Percentiles rank a stretch among this genome's conserved stretches.
These are phyloP conservation scores for Apodemia duryi DNA, from an alignment of 2,888 invertebrate genomes.

Conservation along the genomic window DNA sequence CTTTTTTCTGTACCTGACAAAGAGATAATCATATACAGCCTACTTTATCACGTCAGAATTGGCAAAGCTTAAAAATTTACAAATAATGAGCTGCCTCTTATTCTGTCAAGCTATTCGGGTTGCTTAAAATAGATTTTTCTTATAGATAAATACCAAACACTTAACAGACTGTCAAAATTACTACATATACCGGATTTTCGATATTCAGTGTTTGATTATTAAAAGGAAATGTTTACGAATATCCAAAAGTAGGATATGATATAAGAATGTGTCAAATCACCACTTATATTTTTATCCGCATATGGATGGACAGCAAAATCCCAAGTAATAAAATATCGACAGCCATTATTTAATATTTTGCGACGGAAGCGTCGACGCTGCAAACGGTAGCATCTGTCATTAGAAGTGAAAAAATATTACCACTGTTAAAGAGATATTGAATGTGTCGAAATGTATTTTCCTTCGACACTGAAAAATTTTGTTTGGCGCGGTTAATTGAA, in stretches of 20 bases:
- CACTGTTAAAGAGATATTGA: slow-evolving; percentile 22
- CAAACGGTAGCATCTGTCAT: slow-evolving; percentile 28
- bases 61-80: no score
- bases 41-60: no score
- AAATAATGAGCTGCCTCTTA: no score
- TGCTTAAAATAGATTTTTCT: no score
- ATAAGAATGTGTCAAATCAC: neutral
- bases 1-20: no score
- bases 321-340: neutral
- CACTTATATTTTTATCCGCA: neutral
- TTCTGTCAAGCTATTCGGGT: no score
- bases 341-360: slow-evolving; percentile 6
- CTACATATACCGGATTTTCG: no score
- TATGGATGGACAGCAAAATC: neutral
- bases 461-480: slow-evolving; percentile 22
- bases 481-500: slow-evolving; percentile 11
- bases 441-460: slow-evolving; percentile 21
- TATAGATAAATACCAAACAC: no score
- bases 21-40: no score
- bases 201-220: no score
- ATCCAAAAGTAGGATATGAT: neutral
- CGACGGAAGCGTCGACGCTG: slow-evolving; percentile 34
- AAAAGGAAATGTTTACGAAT: neutral
- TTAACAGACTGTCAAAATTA: no score
- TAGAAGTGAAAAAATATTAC: slow-evolving; percentile 28